These are phyloP conservation scores for Phyllostomus hastatus DNA, from an alignment of 2,113 vertebrate genomes.

Conservation along the genomic window DNA sequence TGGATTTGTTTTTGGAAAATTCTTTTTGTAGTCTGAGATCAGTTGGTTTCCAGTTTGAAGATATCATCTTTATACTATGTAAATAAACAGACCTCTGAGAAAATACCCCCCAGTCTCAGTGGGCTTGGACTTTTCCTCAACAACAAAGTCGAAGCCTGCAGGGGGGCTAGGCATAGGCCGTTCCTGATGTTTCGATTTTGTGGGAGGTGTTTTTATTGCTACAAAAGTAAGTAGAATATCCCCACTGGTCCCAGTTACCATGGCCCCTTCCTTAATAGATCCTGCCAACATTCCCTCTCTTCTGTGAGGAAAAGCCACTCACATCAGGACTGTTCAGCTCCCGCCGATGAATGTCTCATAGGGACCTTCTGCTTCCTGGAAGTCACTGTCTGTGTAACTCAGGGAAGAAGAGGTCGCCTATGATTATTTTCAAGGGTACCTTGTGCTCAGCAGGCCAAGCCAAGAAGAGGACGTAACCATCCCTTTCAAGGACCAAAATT, in stretches of 20 bases:
- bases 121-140: slow-evolving; percentile 21
- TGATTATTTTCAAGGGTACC: slow-evolving; percentile 26
- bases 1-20: slow-evolving; percentile 64
- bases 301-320: not conserved
- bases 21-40: slow-evolving; percentile 40
- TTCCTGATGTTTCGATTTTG: not conserved
- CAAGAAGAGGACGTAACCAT: slow-evolving; percentile 2
- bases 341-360: not conserved
- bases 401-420: not conserved
- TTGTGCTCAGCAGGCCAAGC: not conserved
- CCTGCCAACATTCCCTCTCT: not conserved
- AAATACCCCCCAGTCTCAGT: not conserved
- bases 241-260: not conserved
- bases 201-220: not conserved
- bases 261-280: not conserved
- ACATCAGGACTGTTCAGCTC: not conserved
- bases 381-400: slow-evolving; percentile 8
- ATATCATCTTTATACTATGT: not conserved
- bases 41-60: slow-evolving; percentile 46
- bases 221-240: not conserved
- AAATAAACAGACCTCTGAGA: slow-evolving; percentile 50
- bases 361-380: slow-evolving; percentile 32
- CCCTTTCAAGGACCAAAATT: not conserved
- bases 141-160: not conserved
- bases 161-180: not conserved